Conservation (phyloP, 2,888 invertebrate genomes). For the Macaria liturata region DNA sequence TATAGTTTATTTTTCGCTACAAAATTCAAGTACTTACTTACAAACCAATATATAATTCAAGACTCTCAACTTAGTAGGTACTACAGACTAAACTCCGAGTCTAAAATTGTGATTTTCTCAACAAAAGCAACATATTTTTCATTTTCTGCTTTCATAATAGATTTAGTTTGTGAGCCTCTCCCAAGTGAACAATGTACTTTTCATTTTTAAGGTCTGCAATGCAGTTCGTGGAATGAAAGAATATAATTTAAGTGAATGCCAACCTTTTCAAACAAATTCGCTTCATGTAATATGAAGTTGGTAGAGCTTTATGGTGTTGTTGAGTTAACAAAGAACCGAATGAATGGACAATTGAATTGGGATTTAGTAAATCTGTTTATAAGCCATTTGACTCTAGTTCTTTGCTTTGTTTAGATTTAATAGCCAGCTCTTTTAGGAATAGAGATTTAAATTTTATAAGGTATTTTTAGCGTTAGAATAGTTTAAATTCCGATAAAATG, state of each 20-base stretch:
- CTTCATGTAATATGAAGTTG: constrained; percentile 36
- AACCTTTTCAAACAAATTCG: constrained; percentile 38
- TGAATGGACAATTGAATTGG: constrained; percentile 2
- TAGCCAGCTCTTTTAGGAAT: background rate
- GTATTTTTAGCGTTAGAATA: no score
- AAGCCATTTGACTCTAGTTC: background rate
- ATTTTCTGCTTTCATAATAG: constrained; percentile 31
- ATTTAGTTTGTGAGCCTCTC: constrained; percentile 21
- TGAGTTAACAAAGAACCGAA: constrained; percentile 15
- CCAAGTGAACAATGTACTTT: constrained; percentile 47
- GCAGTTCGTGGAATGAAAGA: constrained; percentile 49
- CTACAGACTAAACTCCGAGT: no score
- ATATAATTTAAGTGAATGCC: constrained; percentile 47
- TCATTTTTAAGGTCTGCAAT: constrained; percentile 56
- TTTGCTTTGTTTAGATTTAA: background rate
- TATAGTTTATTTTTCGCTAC: no score
- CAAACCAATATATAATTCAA: no score
- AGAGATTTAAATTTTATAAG: no score
- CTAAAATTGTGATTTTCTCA: background rate
- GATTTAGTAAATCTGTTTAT: background rate
- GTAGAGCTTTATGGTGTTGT: constrained; percentile 34
- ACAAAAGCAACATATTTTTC: constrained; percentile 5
- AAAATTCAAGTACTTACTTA: no score
- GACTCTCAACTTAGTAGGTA: no score
- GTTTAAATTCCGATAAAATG: no score